These are phyloP conservation scores for Synanthedon vespiformis DNA, from an alignment of 2,888 invertebrate species.

Conservation along the genomic window DNA sequence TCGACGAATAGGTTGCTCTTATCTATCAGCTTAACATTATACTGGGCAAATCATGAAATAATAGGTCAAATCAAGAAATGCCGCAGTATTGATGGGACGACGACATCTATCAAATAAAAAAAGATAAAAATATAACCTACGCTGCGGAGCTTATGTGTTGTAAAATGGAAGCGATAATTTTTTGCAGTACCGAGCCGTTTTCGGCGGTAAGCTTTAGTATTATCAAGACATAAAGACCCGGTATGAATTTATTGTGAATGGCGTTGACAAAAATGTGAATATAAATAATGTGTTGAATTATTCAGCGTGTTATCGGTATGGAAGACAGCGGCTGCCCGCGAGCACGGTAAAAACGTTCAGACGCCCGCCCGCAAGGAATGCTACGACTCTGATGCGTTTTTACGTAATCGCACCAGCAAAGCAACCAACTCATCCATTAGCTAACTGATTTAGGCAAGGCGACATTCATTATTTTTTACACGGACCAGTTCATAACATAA, in stretches of 20 bases:
- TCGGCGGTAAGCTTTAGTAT: slow-evolving; percentile 62
- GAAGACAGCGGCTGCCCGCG: slow-evolving; percentile 34
- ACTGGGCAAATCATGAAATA: too few relatives aligned
- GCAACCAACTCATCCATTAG: slow-evolving; percentile 69
- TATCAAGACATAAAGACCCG: slow-evolving; percentile 67
- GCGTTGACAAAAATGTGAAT: slow-evolving; percentile 70
- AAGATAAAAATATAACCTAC: too few relatives aligned
- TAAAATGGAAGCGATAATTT: slow-evolving; percentile 34
- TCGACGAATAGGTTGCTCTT: too few relatives aligned
- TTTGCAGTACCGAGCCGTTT: slow-evolving; percentile 39
- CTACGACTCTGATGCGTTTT: slow-evolving; percentile 47
- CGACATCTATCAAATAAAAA: too few relatives aligned
- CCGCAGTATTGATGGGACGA: too few relatives aligned
- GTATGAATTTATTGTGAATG: slow-evolving; percentile 65
- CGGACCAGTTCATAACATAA: slow-evolving; percentile 3
- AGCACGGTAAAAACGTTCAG: slow-evolving; percentile 12
- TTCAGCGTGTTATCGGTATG: slow-evolving; percentile 69
- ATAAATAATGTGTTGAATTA: slow-evolving; percentile 67
- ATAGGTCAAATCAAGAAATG: too few relatives aligned
- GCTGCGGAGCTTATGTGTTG: slow-evolving; percentile 7
- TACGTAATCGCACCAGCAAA: slow-evolving; percentile 64
- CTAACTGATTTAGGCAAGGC: slow-evolving; percentile 53
- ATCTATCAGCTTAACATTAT: too few relatives aligned
- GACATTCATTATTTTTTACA: slow-evolving; percentile 30
- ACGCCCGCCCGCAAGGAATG: slow-evolving; percentile 50